Conservation (phyloP, 1,140 invertebrate species). For the Heterodera schachtii region DNA sequence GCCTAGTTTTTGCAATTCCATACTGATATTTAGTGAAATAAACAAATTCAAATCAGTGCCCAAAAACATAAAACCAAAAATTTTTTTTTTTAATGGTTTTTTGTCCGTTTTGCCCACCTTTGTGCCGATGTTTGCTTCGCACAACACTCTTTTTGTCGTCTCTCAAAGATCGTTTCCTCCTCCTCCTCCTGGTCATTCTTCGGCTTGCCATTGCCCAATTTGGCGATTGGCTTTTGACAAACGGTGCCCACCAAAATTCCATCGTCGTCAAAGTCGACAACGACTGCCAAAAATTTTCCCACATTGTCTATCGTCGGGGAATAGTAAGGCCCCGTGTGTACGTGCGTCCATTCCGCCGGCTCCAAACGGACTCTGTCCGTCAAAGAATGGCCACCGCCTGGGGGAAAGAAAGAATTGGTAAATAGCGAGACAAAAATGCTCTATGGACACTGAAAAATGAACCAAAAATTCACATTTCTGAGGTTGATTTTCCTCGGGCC, state of each 20-base stretch:
- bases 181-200: neutral
- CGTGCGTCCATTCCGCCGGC: neutral
- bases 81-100: no score
- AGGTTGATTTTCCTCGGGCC: no score
- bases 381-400: neutral
- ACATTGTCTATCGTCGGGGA: constrained; percentile 11
- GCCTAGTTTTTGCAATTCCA: no score
- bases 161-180: constrained; percentile 25
- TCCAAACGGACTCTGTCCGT: constrained; percentile 8
- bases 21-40: no score
- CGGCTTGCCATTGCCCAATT: neutral
- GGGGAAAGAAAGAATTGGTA: neutral
- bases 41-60: no score
- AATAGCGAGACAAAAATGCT: no score
- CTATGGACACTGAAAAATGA: neutral
- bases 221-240: constrained; percentile 3
- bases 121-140: neutral
- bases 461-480: neutral
- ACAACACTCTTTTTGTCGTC: constrained; percentile 24
- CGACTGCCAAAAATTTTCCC: constrained; percentile 16
- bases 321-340: constrained; percentile 17
- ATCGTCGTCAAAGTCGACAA: constrained; percentile 23
- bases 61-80: no score
- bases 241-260: constrained; percentile 6
- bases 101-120: neutral